phyloP scores from a whole-genome alignment of 2,888 invertebrate species.

The Sphaerophoria taeniata region DNA sequence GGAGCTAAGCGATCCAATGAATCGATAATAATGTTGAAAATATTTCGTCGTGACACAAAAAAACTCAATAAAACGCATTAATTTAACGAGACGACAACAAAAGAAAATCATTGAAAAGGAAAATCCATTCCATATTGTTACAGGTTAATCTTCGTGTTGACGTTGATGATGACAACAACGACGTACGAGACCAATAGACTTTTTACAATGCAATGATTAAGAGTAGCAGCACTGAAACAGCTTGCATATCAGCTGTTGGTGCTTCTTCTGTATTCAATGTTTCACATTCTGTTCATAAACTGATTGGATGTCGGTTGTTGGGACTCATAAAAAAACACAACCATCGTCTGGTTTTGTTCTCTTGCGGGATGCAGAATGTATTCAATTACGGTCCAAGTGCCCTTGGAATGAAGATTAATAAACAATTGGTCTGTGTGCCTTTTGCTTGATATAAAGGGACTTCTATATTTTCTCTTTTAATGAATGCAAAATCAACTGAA shows the following conservation, averaged over 20 bases:
- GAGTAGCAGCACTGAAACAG: constrained; percentile 33
- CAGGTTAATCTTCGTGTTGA: not conserved
- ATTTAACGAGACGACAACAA: constrained; percentile 53
- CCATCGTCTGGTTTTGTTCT: constrained; percentile 2
- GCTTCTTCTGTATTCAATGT: not conserved
- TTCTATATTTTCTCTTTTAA: no score
- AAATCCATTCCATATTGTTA: constrained; percentile 32
- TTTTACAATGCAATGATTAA: constrained; percentile 5
- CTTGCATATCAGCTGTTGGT: constrained; percentile 38
- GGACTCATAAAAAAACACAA: no score
- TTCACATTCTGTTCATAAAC: constrained; percentile 33
- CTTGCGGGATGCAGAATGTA: constrained; percentile 49
- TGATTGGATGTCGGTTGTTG: constrained; percentile 11
- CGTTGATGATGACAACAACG: not conserved
- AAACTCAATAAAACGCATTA: constrained; percentile 28
- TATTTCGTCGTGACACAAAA: not conserved
- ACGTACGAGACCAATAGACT: constrained; percentile 11
- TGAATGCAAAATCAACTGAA: no score
- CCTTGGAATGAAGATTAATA: constrained; percentile 20
- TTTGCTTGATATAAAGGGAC: no score
- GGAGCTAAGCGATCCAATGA: constrained; percentile 40
- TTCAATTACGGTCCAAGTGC: constrained; percentile 51
- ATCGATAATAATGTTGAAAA: constrained; percentile 26
- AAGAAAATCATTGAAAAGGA: constrained; percentile 55
- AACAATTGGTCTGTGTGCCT: no score